These are phyloP conservation scores for Drosophila azteca DNA, from an alignment of 1,140 invertebrate species.

Conservation along the genomic window DNA sequence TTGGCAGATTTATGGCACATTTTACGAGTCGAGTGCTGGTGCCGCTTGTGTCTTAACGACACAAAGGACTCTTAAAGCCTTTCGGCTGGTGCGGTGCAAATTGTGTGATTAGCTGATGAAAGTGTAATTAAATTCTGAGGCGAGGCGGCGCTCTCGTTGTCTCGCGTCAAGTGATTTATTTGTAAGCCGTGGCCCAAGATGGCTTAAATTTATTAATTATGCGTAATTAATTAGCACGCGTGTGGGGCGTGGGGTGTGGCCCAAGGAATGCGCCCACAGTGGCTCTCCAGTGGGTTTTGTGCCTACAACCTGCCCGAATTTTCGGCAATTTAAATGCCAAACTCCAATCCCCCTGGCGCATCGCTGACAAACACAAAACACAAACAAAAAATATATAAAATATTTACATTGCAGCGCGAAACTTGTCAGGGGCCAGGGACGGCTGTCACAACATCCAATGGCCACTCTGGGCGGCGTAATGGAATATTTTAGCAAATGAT, in stretches of 20 bases:
- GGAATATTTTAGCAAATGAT: constrained; percentile 58
- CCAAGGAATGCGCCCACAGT: too few relatives aligned
- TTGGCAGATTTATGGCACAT: constrained; percentile 47
- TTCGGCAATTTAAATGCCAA: constrained; percentile 24
- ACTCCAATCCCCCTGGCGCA: background rate
- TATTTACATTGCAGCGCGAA: constrained; percentile 15
- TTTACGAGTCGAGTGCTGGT: constrained; percentile 30
- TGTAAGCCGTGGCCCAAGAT: constrained; percentile 37
- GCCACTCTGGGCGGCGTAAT: constrained; percentile 24
- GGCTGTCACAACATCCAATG: constrained; percentile 40
- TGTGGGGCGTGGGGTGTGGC: constrained; percentile 1
- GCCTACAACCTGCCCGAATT: too few relatives aligned
- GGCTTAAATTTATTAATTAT: constrained; percentile 70
- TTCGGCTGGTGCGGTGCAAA: constrained; percentile 42
- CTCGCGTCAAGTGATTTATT: constrained; percentile 55
- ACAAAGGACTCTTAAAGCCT: constrained; percentile 29
- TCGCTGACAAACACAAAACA: background rate
- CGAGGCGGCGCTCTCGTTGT: constrained; percentile 33
- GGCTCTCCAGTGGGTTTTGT: too few relatives aligned
- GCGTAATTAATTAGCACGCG: constrained; percentile 55
- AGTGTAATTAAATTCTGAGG: constrained; percentile 61
- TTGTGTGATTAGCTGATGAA: constrained; percentile 60
- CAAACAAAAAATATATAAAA: background rate
- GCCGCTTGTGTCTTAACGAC: constrained; percentile 10
- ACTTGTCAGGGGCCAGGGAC: background rate